Conservation (phyloP, 2,113 vertebrate genomes). For the Chaetops frenatus region DNA sequence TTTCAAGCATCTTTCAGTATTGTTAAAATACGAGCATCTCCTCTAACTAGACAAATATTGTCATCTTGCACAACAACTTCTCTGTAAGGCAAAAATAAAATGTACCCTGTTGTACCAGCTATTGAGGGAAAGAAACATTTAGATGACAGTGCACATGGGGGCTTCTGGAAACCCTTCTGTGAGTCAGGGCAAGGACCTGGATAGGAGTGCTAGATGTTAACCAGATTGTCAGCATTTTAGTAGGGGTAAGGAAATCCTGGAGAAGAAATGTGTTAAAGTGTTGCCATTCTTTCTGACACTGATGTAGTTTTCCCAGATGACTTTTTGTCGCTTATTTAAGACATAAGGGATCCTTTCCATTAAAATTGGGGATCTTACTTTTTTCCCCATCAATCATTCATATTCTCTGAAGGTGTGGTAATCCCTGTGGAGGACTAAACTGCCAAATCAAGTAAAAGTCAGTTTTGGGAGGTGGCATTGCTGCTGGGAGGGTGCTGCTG, state of each 20-base stretch:
- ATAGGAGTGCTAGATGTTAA: neutral
- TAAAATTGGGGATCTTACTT: neutral
- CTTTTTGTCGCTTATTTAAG: neutral
- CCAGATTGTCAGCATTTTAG: neutral
- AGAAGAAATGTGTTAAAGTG: neutral
- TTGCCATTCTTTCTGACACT: neutral
- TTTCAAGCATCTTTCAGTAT: slow-evolving; percentile 1
- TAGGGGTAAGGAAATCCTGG: neutral
- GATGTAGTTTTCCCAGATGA: neutral
- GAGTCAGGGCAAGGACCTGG: neutral
- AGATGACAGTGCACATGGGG: neutral
- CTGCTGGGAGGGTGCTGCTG: neutral
- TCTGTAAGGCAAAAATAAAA: neutral
- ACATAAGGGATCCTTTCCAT: neutral
- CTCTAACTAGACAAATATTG: neutral
- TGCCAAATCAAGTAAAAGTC: neutral
- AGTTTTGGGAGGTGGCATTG: neutral
- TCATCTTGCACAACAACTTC: neutral
- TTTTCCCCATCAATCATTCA: neutral
- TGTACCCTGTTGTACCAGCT: neutral
- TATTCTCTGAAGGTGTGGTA: neutral
- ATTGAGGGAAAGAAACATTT: neutral
- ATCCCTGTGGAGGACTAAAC: neutral
- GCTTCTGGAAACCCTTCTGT: neutral
- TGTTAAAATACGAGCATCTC: neutral